A percentile compares a stretch with the other conserved stretches of the same genome.
phyloP scores from a whole-genome alignment of 2,797 vertebrate species.

The Tadarida brasiliensis region DNA sequence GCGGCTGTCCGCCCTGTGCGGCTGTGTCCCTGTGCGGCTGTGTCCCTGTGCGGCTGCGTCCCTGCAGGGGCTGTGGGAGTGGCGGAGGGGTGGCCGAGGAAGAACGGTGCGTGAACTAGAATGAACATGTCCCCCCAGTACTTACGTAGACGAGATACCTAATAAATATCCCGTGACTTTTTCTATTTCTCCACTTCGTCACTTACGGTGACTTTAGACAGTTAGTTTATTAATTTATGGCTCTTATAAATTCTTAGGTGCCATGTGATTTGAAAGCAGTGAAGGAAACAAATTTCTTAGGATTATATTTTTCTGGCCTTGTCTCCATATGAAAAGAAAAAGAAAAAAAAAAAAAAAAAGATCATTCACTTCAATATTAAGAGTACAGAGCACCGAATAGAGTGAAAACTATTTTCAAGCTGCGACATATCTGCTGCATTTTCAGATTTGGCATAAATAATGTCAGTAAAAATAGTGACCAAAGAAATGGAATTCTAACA shows the following conservation, averaged over 20 bases:
- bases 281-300: neutral
- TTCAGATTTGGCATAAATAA: constrained; percentile 13
- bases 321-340: neutral
- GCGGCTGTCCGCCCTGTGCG: accelerated
- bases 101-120: no score
- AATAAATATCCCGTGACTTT: neutral
- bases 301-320: neutral
- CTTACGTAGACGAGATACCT: neutral
- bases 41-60: no score
- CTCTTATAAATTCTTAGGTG: neutral
- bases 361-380: neutral
- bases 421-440: neutral
- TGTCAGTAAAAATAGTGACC: constrained; percentile 42
- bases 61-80: no score
- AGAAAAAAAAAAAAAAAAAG: neutral
- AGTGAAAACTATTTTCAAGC: neutral
- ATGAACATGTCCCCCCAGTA: neutral
- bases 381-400: neutral
- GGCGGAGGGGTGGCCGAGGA: no score
- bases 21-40: accelerated
- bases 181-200: neutral
- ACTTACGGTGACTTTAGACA: neutral
- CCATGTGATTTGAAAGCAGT: neutral
- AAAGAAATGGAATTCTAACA: constrained; percentile 54
- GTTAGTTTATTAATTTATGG: neutral